phyloP scores from a whole-genome alignment of 2,888 invertebrate genomes.

The Chymomyza caudatula region DNA sequence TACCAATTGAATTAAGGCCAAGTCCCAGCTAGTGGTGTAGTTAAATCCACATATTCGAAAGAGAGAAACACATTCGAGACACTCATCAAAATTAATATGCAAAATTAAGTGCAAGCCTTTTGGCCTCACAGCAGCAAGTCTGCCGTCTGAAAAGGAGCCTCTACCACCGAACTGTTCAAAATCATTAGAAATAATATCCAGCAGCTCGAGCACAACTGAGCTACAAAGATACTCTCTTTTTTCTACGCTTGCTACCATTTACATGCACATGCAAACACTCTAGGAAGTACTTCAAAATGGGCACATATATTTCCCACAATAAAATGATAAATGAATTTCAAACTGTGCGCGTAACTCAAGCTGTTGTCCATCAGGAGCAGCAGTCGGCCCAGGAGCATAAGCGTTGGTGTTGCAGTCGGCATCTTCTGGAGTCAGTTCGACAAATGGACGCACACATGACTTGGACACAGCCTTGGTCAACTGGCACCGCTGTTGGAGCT shows the following conservation, averaged over 20 bases:
- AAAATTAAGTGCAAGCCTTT: constrained; percentile 50
- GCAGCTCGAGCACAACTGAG: constrained; percentile 13
- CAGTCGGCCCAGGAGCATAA: constrained; percentile 1
- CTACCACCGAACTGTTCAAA: constrained; percentile 40
- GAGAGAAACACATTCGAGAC: background rate
- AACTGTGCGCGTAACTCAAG: constrained; percentile 67
- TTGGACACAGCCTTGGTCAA: constrained; percentile 10
- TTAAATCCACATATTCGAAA: background rate
- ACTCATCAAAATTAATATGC: constrained; percentile 42
- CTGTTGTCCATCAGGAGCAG: background rate
- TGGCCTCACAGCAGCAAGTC: constrained; percentile 11
- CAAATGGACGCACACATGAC: background rate
- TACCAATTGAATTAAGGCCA: background rate
- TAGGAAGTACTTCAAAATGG: constrained; percentile 11
- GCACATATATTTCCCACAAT: constrained; percentile 58
- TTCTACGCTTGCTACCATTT: background rate
- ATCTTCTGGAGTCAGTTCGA: constrained; percentile 30
- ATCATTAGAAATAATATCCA: constrained; percentile 47
- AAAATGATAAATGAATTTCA: constrained; percentile 67
- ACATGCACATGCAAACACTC: background rate
- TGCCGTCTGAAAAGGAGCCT: constrained; percentile 8
- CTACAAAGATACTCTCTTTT: background rate
- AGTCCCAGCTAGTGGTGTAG: background rate
- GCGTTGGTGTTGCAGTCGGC: constrained; percentile 15
- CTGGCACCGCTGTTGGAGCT: constrained; percentile 1